Conservation (phyloP, 2,113 vertebrate genomes). For the Trachemys scripta region DNA sequence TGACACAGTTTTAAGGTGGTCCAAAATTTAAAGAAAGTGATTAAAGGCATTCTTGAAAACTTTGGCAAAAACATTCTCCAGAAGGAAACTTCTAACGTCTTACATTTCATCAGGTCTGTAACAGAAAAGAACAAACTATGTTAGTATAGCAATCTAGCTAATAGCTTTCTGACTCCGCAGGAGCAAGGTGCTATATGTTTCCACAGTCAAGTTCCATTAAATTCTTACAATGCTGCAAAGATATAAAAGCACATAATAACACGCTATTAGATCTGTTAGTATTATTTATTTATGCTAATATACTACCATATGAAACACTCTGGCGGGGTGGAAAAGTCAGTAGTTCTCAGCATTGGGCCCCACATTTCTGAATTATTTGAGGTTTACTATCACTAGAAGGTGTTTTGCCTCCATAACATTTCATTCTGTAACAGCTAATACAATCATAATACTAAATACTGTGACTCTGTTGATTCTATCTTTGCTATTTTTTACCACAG, state of each 20-base stretch:
- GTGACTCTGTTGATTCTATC: background rate
- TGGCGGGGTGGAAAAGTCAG: background rate
- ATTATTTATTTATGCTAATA: background rate
- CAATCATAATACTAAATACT: background rate
- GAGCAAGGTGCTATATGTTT: background rate
- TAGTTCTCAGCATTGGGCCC: background rate
- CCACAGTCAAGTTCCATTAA: background rate
- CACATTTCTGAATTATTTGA: background rate
- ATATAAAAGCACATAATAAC: background rate
- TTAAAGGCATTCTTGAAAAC: background rate
- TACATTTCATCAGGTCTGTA: background rate
- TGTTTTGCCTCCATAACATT: background rate
- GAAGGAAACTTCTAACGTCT: background rate
- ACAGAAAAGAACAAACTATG: background rate
- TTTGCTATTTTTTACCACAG: background rate
- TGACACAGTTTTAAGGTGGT: background rate
- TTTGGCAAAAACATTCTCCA: background rate
- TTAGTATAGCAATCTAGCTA: background rate
- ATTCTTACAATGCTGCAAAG: background rate
- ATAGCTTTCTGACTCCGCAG: background rate
- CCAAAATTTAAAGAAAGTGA: background rate
- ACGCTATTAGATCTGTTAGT: background rate
- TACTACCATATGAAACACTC: background rate
- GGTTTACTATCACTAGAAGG: background rate
- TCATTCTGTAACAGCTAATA: background rate